Evolutionary conservation across 2,797 vertebrate genomes (phyloP), one percentile per base, ranked within the genome.

Genomic region (Catharus ustulatus): DNA sequence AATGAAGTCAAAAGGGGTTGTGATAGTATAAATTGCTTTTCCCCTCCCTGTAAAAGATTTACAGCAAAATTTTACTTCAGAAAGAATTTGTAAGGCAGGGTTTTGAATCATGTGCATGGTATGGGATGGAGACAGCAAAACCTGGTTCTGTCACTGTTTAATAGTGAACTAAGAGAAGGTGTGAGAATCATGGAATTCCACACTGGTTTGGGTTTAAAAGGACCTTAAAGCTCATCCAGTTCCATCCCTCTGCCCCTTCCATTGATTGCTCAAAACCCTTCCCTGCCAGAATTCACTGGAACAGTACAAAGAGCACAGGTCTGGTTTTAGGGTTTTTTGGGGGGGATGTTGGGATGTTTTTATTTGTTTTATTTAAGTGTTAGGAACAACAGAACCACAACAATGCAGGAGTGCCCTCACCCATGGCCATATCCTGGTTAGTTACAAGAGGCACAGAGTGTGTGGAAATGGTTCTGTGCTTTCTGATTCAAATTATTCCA

Each of bases 1-100:
- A 93, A 61, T 75, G 40, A 72, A 94, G 84, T 66, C 89, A 66
- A 4, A 92, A 84, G 87, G 78, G 89, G 77, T 92, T 42, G 5
- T 9, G 38, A 81, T 84, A 81, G 58, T 42, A 78, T 34, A 81
- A 82, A 95, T 89, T 75, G 77, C 61, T 61, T 81, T 81, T 6
- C 1, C 10, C 8, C n/a, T 84, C 40, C 43, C 61, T 66, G 23
- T 46, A 62, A 32, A 89, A 84, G 77, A 87, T 79, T 51, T 79
- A 55, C 36, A 77, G 6, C 43, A 73, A n/a, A 26, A 12, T 62
- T 75, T 51, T 58, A 20, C 46, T 87, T 76, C 46, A 52, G 58
- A 13, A 74, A 48, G 81, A 32, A 2, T 10, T 30, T 23, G 57
- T 23, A 43, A 73, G 27, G 45, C 30, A 51, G 52, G 26, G 11